Base-by-base conservation (phyloP, 2,797 vertebrate species). In the Masticophis lateralis region DNA sequence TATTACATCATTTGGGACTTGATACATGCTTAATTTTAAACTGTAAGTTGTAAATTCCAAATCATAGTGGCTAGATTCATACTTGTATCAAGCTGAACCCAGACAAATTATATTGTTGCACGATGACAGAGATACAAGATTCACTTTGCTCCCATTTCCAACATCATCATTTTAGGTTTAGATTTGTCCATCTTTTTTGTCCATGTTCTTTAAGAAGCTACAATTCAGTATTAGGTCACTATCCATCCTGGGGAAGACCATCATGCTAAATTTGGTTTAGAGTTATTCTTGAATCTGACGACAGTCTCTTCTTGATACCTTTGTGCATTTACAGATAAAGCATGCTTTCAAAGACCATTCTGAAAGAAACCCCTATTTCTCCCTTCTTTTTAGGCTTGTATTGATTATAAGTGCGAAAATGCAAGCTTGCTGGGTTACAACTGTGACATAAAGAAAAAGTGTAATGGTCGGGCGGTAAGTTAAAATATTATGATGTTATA, bases 401-500 rank as follows among this genome's bases (percentile, higher is more conserved):
- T 98, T 27, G 94, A 97, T 95, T 98, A 98, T 93, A 5, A 96
- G 27, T 99, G 99, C 95, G 96, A 98, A 88, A 97, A 98, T 28
- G 98, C 98, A 66, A 98, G 97, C 11, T 88, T 14, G 13, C 96
- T 99, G 37, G 95, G 97, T 47, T 97, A 98, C 57, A 92, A 32
- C 94, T 99, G 99, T 95, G 95, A 98, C 1, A 96, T 98, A 11
- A 69, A 96, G 95, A 97, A 89, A 69, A 98, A 97, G 93, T 99
- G 99, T 93, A 97, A 96, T 18, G 53, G 95, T 28, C 96, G 69
- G 2, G 98, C 98, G 97, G 99, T 99, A 96, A 97, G 98, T 97
- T n/a, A 4, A 11, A 88, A 87, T 27, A 86, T 79, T 11, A 79
- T 59, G 11, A 59, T 27, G 12, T 91, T 12, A 43, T 87, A 74